These are phyloP conservation scores for Saxicola maurus DNA, from an alignment of 2,797 vertebrate genomes.

Conservation along the genomic window DNA sequence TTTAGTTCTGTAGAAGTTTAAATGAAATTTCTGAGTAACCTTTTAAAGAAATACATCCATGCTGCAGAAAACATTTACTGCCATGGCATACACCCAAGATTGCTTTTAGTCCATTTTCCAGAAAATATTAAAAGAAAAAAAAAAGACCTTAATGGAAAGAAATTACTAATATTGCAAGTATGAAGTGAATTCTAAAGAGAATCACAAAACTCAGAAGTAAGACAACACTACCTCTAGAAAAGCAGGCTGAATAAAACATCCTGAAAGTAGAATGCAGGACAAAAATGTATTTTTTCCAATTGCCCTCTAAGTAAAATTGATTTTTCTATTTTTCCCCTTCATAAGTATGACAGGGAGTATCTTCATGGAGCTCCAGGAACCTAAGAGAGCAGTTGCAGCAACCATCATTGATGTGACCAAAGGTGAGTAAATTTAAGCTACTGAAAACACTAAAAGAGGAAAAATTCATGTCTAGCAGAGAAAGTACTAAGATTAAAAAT, in stretches of 20 bases:
- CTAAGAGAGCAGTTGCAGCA: neutral
- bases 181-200: neutral
- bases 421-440: constrained; percentile 23
- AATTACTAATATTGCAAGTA: neutral
- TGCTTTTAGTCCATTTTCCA: neutral
- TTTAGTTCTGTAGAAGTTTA: neutral
- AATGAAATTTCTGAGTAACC: neutral
- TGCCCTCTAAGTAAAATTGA: neutral
- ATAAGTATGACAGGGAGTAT: neutral
- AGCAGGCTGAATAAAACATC: neutral
- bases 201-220: neutral
- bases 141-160: neutral
- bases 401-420: neutral
- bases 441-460: constrained; percentile 40
- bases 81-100: neutral
- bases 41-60: neutral
- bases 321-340: neutral
- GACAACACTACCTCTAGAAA: neutral
- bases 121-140: neutral
- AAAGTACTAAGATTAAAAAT: constrained; percentile 40
- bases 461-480: constrained; percentile 18
- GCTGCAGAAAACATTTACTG: neutral
- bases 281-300: neutral
- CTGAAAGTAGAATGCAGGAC: neutral
- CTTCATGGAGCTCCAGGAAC: neutral